Conservation (phyloP, 2,113 vertebrate genomes). For the Gorilla gorilla region DNA sequence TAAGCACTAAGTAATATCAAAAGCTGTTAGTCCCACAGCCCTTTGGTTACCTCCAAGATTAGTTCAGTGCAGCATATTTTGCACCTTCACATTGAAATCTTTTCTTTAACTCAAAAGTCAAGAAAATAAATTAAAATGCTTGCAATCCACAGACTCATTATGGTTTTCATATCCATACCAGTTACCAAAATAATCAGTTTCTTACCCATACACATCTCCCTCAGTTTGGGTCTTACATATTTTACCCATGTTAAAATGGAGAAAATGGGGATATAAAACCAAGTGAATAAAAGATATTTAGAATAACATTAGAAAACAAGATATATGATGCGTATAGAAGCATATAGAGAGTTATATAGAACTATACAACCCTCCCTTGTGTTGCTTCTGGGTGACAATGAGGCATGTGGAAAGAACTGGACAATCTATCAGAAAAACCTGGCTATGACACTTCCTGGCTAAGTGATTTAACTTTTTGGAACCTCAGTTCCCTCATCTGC, state of each 20-base stretch:
- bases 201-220: not conserved
- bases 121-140: conserved; percentile 50
- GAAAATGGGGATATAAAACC: not conserved
- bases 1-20: conserved; percentile 90
- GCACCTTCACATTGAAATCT: conserved; percentile 75
- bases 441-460: not conserved
- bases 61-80: conserved; percentile 80
- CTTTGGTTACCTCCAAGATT: conserved; percentile 83
- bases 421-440: not conserved
- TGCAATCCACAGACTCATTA: conserved; percentile 33
- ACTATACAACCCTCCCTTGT: not conserved
- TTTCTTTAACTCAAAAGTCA: conserved; percentile 73
- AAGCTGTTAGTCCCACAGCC: conserved; percentile 86
- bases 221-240: not conserved
- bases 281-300: not conserved
- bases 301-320: conserved; percentile 35
- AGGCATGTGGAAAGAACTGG: not conserved
- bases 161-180: not conserved
- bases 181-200: conserved; percentile 46
- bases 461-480: conserved; percentile 17
- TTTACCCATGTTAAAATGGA: not conserved
- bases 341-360: no score
- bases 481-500: not conserved
- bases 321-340: not conserved
- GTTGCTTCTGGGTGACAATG: not conserved